Conservation (phyloP, 2,113 vertebrate species). For the Oncorhynchus keta region DNA sequence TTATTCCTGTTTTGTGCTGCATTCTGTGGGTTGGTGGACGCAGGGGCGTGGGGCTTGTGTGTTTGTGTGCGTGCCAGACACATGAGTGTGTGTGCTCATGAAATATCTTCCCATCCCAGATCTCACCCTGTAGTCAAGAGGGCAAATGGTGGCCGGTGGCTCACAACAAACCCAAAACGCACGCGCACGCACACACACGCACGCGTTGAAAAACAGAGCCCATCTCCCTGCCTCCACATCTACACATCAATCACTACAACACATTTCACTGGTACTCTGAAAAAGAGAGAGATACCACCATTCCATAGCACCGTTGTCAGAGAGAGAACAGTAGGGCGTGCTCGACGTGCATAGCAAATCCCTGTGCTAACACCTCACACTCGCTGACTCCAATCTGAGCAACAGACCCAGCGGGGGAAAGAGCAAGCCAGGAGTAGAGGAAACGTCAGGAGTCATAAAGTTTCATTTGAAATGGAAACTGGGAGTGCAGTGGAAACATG, state of each 20-base stretch:
- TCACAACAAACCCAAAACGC: conserved; percentile 52
- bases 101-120: conserved; percentile 93
- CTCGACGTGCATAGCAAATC: not conserved
- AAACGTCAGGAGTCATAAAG: not conserved
- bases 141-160: conserved; percentile 59
- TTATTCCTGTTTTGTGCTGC: conserved; percentile 94
- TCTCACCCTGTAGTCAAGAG: conserved; percentile 82
- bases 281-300: not conserved
- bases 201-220: conserved; percentile 28
- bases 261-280: not conserved
- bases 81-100: conserved; percentile 66
- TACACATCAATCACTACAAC: not conserved
- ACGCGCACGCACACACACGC: conserved; percentile 37
- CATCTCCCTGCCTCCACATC: conserved; percentile 23
- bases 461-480: not conserved
- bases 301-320: not conserved
- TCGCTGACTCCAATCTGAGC: not conserved
- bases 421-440: not conserved
- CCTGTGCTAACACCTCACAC: not conserved
- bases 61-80: not conserved
- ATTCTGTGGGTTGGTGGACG: conserved; percentile 80
- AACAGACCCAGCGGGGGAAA: not conserved
- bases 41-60: conserved; percentile 69
- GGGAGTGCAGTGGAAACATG: not conserved
- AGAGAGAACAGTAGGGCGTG: not conserved